Evolutionary conservation across 2,888 invertebrate genomes (phyloP).

Genomic region (Acrobasis suavella): DNA sequence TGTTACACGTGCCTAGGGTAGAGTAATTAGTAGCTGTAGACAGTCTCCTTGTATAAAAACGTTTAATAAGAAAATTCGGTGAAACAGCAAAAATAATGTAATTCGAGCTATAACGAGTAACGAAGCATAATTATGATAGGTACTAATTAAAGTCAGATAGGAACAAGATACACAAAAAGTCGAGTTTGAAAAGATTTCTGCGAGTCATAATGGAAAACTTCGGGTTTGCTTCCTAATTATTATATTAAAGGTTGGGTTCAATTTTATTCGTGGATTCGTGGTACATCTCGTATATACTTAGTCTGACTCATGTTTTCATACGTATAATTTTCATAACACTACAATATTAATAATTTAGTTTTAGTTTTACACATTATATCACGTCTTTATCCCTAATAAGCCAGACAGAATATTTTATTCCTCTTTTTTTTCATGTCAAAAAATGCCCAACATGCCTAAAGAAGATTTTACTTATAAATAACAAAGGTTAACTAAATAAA

Average conservation of each 20-base stretch:
- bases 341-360: no score
- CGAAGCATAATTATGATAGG: neutral
- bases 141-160: neutral
- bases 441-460: no score
- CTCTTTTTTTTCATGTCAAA: no score
- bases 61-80: slow-evolving; percentile 1
- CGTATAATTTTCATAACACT: no score
- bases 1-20: neutral
- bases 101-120: neutral
- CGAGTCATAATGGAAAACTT: neutral
- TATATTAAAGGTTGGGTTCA: neutral
- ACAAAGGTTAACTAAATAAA: neutral
- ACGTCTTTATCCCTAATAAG: no score
- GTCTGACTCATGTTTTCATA: neutral
- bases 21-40: neutral
- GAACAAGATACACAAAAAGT: neutral
- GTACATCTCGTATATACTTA: neutral
- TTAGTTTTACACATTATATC: no score
- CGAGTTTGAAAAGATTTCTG: neutral
- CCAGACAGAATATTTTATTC: no score
- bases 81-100: neutral
- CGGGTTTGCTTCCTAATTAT: neutral
- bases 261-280: neutral
- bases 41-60: neutral
- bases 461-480: no score